Conservation (phyloP, 2,113 vertebrate genomes). For the Stegastes partitus region DNA sequence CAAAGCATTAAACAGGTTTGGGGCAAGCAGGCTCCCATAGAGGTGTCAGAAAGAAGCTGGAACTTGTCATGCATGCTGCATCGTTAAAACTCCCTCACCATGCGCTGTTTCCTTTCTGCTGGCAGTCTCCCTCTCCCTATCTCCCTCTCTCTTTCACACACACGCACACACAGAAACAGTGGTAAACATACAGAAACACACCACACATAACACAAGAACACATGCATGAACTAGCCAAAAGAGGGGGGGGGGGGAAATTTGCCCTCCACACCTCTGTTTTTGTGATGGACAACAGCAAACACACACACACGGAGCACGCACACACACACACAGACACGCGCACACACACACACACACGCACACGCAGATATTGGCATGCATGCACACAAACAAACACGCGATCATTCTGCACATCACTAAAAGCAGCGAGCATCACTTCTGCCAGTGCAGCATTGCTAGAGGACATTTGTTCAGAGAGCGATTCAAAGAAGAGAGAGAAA, state of each 20-base stretch:
- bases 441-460: constrained; percentile 64
- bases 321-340: constrained; percentile 26
- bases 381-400: constrained; percentile 62
- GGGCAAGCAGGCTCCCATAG: constrained; percentile 46
- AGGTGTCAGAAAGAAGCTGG: constrained; percentile 61
- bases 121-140: constrained; percentile 16
- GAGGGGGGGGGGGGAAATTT: constrained; percentile 1
- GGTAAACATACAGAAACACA: constrained; percentile 53
- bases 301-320: constrained; percentile 18
- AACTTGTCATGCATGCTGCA: constrained; percentile 77
- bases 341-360: constrained; percentile 30
- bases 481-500: constrained; percentile 57
- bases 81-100: constrained; percentile 69
- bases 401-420: constrained; percentile 67
- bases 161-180: constrained; percentile 9
- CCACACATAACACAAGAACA: constrained; percentile 25
- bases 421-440: constrained; percentile 64
- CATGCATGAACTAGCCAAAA: constrained; percentile 27
- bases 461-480: constrained; percentile 61
- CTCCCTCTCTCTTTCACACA: constrained; percentile 8
- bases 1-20: constrained; percentile 29
- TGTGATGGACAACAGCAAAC: constrained; percentile 37
- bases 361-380: constrained; percentile 44
- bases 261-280: not conserved
- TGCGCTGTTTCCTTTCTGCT: constrained; percentile 57